These are phyloP conservation scores for Epirrhoe tristata DNA, from an alignment of 2,888 invertebrate species.

Conservation along the genomic window DNA sequence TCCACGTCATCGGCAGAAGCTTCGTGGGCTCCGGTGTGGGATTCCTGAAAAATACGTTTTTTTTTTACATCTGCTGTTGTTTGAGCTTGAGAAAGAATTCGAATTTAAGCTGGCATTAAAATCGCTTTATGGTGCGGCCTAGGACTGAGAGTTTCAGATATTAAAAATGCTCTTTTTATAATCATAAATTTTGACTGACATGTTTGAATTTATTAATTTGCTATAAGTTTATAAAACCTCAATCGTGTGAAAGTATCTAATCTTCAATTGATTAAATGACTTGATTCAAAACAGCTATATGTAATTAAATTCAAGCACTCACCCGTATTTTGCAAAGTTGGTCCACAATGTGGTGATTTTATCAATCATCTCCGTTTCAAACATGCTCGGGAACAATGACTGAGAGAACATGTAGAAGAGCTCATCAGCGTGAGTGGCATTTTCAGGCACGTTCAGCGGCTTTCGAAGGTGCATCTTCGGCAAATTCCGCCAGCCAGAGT, in stretches of 20 bases:
- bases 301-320: constrained; percentile 36
- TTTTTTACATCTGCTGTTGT: neutral
- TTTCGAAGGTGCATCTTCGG: constrained; percentile 50
- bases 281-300: neutral
- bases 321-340: constrained; percentile 75
- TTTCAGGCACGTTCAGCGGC: constrained; percentile 48
- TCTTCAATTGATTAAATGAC: neutral
- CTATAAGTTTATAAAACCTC: neutral
- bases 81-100: neutral
- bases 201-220: too few relatives aligned
- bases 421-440: constrained; percentile 72
- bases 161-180: too few relatives aligned
- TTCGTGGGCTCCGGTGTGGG: constrained; percentile 63
- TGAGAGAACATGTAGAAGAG: constrained; percentile 72
- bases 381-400: constrained; percentile 48
- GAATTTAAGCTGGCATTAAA: too few relatives aligned
- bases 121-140: too few relatives aligned
- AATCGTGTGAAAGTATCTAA: neutral
- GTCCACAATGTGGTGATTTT: constrained; percentile 70
- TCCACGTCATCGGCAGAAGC: constrained; percentile 62
- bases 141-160: too few relatives aligned
- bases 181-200: too few relatives aligned
- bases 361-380: constrained; percentile 65
- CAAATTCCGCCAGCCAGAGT: constrained; percentile 62
- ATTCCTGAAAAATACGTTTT: constrained; percentile 54